Evolutionary conservation across 2,888 invertebrate genomes (phyloP), one percentile per base, ranked within the genome.

Genomic region (Meta bourneti): DNA sequence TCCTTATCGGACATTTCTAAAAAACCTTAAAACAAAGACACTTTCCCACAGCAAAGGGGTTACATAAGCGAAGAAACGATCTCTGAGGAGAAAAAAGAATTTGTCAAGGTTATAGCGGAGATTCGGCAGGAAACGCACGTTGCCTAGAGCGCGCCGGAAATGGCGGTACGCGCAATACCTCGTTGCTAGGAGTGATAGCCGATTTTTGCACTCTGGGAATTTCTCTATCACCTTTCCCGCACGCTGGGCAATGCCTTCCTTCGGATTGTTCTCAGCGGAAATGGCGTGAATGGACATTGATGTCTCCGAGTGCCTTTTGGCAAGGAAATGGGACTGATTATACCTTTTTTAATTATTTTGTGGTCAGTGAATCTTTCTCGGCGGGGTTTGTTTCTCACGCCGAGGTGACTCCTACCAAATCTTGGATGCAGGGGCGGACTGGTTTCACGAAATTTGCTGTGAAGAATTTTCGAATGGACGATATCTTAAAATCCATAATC

Each of bases 101-200:
- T 52, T 48, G 34, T 70, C 70, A 78, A 79, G 71, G 54, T 72
- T 79, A 87, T 72, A 54, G 9, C 49, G 48, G 79, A 19, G 69
- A 69, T 9, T 20, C 13, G 82, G 34, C 74, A 74, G 83, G 87
- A 87, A 87, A 87, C 71, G 13, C 7, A 51, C 19, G 52, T 87
- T 70, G 87, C 87, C 87, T 52, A 52, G 34, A 87, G 87, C 84
- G 51, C 71, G 79, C 71, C 79, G 87, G 87, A 87, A 87, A 87
- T 72, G 72, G 54, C 34, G 34, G 6, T 7, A 16, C 51, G 85
- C 70, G 77, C 71, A 51, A 77, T 49, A 20, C 48, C 34, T 61
- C 19, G 84, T 77, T 74, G 75, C 61, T 61, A 48, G 34, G 75
- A 61, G 61, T 13, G 83, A 83, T 74, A 83, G 83, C 70, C 79